Base-by-base conservation (phyloP, 1,140 invertebrate genomes). In the Drosophila arawakana region DNA sequence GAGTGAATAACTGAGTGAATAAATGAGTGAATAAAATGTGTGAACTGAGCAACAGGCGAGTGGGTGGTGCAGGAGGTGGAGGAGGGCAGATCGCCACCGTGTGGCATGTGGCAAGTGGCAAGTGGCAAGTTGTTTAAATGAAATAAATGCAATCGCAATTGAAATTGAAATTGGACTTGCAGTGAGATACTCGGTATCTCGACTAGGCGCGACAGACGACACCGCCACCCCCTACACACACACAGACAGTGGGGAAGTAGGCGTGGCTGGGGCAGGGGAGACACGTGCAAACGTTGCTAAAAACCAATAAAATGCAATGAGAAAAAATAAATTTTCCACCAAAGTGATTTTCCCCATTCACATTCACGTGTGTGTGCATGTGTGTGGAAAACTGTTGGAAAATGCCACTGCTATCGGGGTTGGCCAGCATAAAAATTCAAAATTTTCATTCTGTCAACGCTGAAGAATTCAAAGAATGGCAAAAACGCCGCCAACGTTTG, bases 231-330 rank as follows among this genome's bases (percentile, higher is more conserved):
- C 15, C 35, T 49, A 34, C 34, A 30, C 35, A 13, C 46, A 30
- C 35, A 37, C 37, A 25, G 57, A 10, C 7, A 52, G 50, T 11
- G 50, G n/a, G 49, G 6, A 13, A 10, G 41, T 34, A 4, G 43
- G 9, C 7, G 15, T 7, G 15, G n/a, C 35, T 7, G 44, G 34
- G 15, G 34, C 2, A 6, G 18, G 5, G 5, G 5, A 8, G 25
- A 10, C 39, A 37, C 41, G 49, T 54, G 49, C 59, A 37, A 30
- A 34, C 43, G 8, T 4, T 34, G 55, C 30, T 13, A 30, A 82
- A 68, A 76, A 76, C 76, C 82, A 81, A 86, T 86, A 88, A 86
- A 88, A 73, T 88, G 83, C 81, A 76, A 73, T 83, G 63, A 76
- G 73, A 7, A 35, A 35, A 50, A 86, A 81, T 71, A 69, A 76